phyloP scores from a whole-genome alignment of 1,140 invertebrate species.

The Scaptodrosophila lebanonensis region DNA sequence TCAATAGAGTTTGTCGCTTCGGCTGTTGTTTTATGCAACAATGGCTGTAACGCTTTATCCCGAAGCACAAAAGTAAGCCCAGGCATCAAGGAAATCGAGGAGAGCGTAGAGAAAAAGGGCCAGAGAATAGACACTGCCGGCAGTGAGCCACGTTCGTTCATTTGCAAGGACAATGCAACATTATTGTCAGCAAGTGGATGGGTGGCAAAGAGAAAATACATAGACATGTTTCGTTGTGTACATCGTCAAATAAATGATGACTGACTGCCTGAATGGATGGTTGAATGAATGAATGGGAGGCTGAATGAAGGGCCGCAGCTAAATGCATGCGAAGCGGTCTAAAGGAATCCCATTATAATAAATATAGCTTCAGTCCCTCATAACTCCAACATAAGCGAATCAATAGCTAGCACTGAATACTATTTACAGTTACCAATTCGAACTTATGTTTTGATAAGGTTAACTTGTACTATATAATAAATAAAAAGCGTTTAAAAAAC shows the following conservation, averaged over 20 bases:
- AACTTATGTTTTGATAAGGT: too few relatives aligned
- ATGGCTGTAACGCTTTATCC: slow-evolving; percentile 1
- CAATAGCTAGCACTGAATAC: too few relatives aligned
- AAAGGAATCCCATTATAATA: slow-evolving; percentile 67
- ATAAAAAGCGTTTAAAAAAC: slow-evolving; percentile 70
- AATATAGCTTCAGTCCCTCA: too few relatives aligned
- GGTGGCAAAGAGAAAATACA: slow-evolving; percentile 37
- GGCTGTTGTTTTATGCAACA: slow-evolving; percentile 17
- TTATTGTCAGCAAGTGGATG: slow-evolving; percentile 5
- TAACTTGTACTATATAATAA: too few relatives aligned
- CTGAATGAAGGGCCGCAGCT: slow-evolving; percentile 30
- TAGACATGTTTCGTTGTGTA: background rate
- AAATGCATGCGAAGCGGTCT: slow-evolving; percentile 8
- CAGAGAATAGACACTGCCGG: too few relatives aligned
- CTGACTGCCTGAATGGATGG: slow-evolving; percentile 17
- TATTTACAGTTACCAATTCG: too few relatives aligned
- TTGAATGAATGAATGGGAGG: slow-evolving; percentile 37
- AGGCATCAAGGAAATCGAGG: too few relatives aligned
- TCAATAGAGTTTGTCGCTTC: slow-evolving; percentile 47
- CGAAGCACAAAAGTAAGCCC: background rate
- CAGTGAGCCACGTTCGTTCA: slow-evolving; percentile 55
- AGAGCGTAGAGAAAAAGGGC: too few relatives aligned
- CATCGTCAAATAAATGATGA: slow-evolving; percentile 29
- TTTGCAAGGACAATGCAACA: slow-evolving; percentile 72
- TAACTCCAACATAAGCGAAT: too few relatives aligned